phyloP scores from a whole-genome alignment of 2,888 invertebrate genomes.

The Cerastis leucographa region DNA sequence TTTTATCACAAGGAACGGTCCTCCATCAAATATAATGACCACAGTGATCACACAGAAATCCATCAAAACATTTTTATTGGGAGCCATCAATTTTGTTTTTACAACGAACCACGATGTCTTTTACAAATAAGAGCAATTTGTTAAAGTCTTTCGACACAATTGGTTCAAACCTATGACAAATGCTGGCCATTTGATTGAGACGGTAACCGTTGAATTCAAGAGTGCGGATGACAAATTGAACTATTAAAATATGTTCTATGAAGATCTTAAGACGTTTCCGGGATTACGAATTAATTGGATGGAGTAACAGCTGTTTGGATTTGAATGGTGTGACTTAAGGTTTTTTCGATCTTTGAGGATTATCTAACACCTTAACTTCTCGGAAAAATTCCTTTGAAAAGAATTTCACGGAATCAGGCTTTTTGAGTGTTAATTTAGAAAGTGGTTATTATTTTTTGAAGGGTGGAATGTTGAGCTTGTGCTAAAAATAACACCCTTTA shows the following conservation, averaged over 20 bases:
- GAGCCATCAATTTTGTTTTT: constrained; percentile 64
- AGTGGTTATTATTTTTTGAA: background rate
- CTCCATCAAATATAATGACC: constrained; percentile 62
- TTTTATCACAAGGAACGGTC: constrained; percentile 54
- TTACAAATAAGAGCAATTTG: constrained; percentile 70
- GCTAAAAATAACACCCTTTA: background rate
- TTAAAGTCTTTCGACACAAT: constrained; percentile 65
- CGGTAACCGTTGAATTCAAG: constrained; percentile 55
- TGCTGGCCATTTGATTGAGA: constrained; percentile 65
- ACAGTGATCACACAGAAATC: constrained; percentile 62
- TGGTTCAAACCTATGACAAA: constrained; percentile 63
- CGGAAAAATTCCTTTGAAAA: background rate
- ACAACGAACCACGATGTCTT: constrained; percentile 53
- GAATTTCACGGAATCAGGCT: background rate
- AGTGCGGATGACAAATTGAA: constrained; percentile 62
- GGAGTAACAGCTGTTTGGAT: constrained; percentile 33
- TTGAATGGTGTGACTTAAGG: constrained; percentile 15
- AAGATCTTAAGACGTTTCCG: constrained; percentile 51
- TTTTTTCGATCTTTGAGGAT: constrained; percentile 11
- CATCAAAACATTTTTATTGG: constrained; percentile 68
- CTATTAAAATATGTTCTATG: constrained; percentile 67
- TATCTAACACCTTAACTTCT: constrained; percentile 4
- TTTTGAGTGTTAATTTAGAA: background rate
- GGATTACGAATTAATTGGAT: constrained; percentile 59
- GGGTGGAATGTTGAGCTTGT: background rate